Conservation (phyloP, 2,888 invertebrate genomes). For the Drosophila heteroneura region DNA sequence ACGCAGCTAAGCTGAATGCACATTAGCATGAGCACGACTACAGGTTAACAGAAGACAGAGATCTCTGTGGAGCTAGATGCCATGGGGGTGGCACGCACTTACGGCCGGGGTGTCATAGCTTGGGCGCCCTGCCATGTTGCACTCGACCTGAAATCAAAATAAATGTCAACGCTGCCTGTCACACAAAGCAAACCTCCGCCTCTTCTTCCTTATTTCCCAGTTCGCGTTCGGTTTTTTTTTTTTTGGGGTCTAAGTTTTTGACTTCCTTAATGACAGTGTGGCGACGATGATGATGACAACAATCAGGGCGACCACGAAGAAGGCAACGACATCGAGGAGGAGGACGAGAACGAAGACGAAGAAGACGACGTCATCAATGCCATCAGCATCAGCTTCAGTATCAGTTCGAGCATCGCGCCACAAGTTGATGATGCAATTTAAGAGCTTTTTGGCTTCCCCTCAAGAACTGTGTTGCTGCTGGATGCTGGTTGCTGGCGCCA, state of each 20-base stretch:
- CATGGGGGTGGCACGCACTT: constrained; percentile 47
- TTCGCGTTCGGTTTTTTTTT: constrained; percentile 16
- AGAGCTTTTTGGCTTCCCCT: constrained; percentile 47
- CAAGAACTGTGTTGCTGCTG: neutral
- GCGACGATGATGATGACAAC: constrained; percentile 57
- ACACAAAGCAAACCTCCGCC: constrained; percentile 56
- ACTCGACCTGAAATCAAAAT: constrained; percentile 79
- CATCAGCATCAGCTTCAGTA: constrained; percentile 36
- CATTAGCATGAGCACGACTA: constrained; percentile 68
- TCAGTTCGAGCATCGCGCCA: constrained; percentile 28
- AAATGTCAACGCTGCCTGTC: constrained; percentile 77
- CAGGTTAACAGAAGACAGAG: constrained; percentile 45
- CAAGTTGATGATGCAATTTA: constrained; percentile 64
- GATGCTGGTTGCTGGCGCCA: constrained; percentile 21
- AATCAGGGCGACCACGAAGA: constrained; percentile 35
- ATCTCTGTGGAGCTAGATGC: constrained; percentile 13
- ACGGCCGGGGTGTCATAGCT: constrained; percentile 8
- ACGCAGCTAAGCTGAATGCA: constrained; percentile 70
- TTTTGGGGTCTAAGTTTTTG: constrained; percentile 76
- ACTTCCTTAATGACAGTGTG: constrained; percentile 79
- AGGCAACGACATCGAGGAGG: neutral
- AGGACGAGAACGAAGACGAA: neutral
- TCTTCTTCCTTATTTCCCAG: constrained; percentile 4
- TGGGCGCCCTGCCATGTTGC: constrained; percentile 49
- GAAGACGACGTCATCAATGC: constrained; percentile 59